phyloP scores from a whole-genome alignment of 1,140 invertebrate species.

The Hyles vespertilio region DNA sequence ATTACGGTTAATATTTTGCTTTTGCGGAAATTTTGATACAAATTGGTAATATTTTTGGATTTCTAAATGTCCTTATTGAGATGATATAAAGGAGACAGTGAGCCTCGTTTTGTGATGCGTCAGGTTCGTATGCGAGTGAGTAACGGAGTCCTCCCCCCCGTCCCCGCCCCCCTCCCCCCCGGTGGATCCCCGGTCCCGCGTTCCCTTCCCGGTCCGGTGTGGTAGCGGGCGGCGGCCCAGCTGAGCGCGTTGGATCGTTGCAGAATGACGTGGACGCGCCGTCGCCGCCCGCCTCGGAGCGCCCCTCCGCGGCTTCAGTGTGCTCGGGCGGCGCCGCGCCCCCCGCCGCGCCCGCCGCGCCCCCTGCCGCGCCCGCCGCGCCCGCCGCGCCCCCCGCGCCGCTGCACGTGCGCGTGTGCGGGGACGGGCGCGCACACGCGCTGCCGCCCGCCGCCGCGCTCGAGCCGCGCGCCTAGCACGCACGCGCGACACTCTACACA shows the following conservation, averaged over 20 bases:
- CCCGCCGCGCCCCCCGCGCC: conserved; percentile 16
- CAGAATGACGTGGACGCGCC: conserved; percentile 71
- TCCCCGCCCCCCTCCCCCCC: conserved; percentile 16
- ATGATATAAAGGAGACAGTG: conserved; percentile 21
- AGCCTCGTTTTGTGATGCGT: conserved; percentile 17
- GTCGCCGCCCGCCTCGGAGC: conserved; percentile 40
- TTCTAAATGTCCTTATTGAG: neutral
- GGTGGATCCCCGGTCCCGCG: neutral
- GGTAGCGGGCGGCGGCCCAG: conserved; percentile 59
- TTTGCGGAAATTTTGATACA: no score
- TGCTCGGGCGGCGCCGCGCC: conserved; percentile 20
- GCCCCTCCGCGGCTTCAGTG: conserved; percentile 13
- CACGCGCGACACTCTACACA: neutral
- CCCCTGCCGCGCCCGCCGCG: conserved; percentile 34
- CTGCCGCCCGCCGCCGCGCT: conserved; percentile 22
- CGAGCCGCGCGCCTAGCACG: conserved; percentile 28
- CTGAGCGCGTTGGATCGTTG: conserved; percentile 67
- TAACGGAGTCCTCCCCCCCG: conserved; percentile 46
- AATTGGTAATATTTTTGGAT: no score
- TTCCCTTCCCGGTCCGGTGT: conserved; percentile 27
- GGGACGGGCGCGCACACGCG: conserved; percentile 26
- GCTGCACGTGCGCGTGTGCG: conserved; percentile 32
- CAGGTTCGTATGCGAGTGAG: conserved; percentile 40
- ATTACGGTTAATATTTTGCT: no score
- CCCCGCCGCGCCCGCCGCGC: conserved; percentile 27